Conservation (phyloP, 2,113 vertebrate genomes). For the Progne subis region DNA sequence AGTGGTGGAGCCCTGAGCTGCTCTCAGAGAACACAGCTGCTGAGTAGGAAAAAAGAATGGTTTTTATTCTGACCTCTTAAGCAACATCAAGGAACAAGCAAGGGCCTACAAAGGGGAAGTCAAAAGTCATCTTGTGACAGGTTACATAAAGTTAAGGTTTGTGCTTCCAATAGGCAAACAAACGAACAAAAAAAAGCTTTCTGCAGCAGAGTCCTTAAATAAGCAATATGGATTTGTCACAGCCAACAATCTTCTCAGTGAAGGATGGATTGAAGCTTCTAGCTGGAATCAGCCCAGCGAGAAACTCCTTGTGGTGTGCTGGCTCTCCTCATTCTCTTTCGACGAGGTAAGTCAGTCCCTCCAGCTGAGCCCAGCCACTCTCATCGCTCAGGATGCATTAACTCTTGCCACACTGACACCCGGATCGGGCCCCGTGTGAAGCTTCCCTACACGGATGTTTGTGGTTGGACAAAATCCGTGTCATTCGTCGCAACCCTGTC, state of each 20-base stretch:
- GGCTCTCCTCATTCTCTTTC: not conserved
- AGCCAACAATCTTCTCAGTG: not conserved
- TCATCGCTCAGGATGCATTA: not conserved
- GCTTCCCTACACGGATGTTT: not conserved
- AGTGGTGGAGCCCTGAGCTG: not conserved
- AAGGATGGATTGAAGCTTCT: not conserved
- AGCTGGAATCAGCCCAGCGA: not conserved
- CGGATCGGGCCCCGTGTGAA: fast-evolving
- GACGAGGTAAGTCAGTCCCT: not conserved
- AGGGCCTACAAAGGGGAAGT: not conserved
- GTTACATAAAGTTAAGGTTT: not conserved
- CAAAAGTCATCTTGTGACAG: not conserved
- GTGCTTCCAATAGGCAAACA: not conserved
- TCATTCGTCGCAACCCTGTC: fast-evolving
- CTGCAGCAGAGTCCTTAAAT: not conserved
- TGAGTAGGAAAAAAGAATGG: not conserved
- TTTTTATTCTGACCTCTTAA: not conserved
- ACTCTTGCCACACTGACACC: too few species aligned
- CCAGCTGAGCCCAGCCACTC: not conserved
- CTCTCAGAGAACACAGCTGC: not conserved
- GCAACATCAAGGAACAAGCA: not conserved
- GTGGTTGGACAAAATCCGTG: not conserved
- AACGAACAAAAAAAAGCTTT: not conserved
- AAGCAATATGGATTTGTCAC: not conserved
- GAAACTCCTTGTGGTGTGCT: not conserved